phyloP scores from a whole-genome alignment of 64 coral and sea anemone genomes.

The Montipora cactus region DNA sequence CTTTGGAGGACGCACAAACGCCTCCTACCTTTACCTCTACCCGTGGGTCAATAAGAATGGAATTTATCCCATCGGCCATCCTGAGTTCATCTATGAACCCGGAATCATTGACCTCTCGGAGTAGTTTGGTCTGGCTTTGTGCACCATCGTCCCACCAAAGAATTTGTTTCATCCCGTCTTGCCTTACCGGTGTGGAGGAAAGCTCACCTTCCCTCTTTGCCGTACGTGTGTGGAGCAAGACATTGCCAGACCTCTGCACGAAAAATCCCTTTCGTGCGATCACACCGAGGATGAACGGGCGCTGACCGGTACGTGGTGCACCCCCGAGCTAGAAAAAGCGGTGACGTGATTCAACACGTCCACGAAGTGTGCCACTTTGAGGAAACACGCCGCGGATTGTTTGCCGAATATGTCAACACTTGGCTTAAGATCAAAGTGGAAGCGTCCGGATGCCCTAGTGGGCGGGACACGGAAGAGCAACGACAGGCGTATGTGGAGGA shows the following conservation, averaged over 20 bases:
- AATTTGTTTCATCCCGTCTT: slow-evolving; percentile 30
- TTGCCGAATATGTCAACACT: slow-evolving; percentile 17
- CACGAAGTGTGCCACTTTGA: slow-evolving; percentile 55
- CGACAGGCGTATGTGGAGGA: neutral
- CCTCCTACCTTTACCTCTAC: slow-evolving; percentile 14
- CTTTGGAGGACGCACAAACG: slow-evolving; percentile 57
- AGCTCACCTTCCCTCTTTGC: slow-evolving; percentile 41
- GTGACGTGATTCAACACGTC: neutral
- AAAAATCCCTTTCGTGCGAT: neutral
- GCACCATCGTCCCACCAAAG: neutral
- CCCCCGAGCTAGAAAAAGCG: slow-evolving; percentile 3
- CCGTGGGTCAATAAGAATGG: slow-evolving; percentile 1
- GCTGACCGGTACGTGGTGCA: neutral
- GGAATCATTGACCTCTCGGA: neutral
- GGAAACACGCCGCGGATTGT: neutral
- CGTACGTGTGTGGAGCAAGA: slow-evolving; percentile 10
- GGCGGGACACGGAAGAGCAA: neutral
- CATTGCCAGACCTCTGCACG: neutral
- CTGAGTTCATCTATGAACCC: neutral
- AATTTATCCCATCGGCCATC: neutral
- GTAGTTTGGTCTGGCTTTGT: slow-evolving; percentile 29
- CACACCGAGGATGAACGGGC: slow-evolving; percentile 10
- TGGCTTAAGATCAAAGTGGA: slow-evolving; percentile 44
- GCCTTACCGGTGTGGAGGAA: slow-evolving; percentile 28
- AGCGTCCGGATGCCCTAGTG: neutral